Conservation (phyloP, 2,888 invertebrate species). For the Drosophila bunnanda region DNA sequence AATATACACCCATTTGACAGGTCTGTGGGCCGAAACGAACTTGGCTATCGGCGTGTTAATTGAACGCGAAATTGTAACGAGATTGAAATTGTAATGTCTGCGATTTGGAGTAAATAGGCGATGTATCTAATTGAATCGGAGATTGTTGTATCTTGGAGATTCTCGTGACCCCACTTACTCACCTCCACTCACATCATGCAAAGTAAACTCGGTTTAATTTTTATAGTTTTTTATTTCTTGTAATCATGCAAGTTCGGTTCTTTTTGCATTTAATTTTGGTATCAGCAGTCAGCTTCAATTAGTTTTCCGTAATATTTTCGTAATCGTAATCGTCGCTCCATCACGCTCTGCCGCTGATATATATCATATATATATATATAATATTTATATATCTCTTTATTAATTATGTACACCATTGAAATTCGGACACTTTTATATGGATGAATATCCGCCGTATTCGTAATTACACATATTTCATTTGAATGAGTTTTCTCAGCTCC, state of each 20-base stretch:
- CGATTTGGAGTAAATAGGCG: slow-evolving; percentile 14
- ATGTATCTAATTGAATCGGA: slow-evolving; percentile 15
- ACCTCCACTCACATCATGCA: neutral
- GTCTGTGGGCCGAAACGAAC: slow-evolving; percentile 52
- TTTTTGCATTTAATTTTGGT: slow-evolving; percentile 66
- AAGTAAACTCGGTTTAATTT: slow-evolving; percentile 11
- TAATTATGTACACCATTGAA: slow-evolving; percentile 45
- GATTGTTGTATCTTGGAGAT: neutral
- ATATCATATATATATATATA: slow-evolving; percentile 32
- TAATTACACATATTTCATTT: slow-evolving; percentile 45
- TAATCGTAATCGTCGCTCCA: slow-evolving; percentile 22
- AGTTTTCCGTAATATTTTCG: slow-evolving; percentile 39
- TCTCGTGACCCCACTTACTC: slow-evolving; percentile 4
- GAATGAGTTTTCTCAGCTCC: slow-evolving; percentile 40
- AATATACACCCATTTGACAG: slow-evolving; percentile 46
- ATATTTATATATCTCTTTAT: slow-evolving; percentile 29
- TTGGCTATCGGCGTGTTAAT: slow-evolving; percentile 52
- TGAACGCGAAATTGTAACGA: slow-evolving; percentile 53
- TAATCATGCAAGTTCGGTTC: slow-evolving; percentile 38
- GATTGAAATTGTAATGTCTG: slow-evolving; percentile 55
- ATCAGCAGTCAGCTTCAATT: slow-evolving; percentile 53
- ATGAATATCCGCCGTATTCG: slow-evolving; percentile 33
- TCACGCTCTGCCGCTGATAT: slow-evolving; percentile 29
- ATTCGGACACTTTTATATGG: slow-evolving; percentile 23
- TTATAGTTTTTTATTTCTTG: slow-evolving; percentile 35